These are phyloP conservation scores for Channa striata DNA, from an alignment of 2,797 vertebrate genomes.

Conservation along the genomic window DNA sequence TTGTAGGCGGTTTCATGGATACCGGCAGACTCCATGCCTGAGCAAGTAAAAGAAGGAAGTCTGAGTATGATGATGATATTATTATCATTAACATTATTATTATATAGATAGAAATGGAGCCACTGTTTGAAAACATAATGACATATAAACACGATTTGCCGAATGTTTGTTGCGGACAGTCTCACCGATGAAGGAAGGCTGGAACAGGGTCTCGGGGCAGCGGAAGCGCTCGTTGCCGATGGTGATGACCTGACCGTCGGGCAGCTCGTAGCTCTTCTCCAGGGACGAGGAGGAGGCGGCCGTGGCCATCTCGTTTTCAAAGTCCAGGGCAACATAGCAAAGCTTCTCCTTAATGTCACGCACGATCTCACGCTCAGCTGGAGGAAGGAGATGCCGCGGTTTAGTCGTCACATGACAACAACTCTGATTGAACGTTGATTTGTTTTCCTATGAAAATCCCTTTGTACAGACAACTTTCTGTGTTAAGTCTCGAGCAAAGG, in stretches of 20 bases:
- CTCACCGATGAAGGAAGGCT: constrained; percentile 94
- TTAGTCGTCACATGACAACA: background rate
- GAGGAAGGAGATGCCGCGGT: background rate
- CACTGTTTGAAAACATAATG: background rate
- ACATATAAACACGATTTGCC: background rate
- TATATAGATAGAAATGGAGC: too few relatives aligned
- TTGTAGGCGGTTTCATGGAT: constrained; percentile 99
- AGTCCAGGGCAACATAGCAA: constrained; percentile 88
- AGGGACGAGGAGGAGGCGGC: constrained; percentile 87
- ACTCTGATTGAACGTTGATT: too few relatives aligned
- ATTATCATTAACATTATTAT: too few relatives aligned
- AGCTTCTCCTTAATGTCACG: constrained; percentile 89
- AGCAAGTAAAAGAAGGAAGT: constrained; percentile 1
- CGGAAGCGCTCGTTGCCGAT: constrained; percentile 98
- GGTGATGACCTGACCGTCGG: constrained; percentile 98
- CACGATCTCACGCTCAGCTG: constrained; percentile 88
- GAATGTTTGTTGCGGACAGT: background rate
- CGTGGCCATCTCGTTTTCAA: constrained; percentile 88
- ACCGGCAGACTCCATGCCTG: constrained; percentile 98
- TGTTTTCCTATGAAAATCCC: too few relatives aligned
- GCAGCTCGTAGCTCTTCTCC: constrained; percentile 92
- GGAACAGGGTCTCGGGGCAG: constrained; percentile 96
- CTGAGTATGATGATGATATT: background rate
- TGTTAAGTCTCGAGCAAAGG: too few relatives aligned
- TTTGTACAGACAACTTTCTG: too few relatives aligned